Base-by-base conservation (phyloP, 2,888 invertebrate genomes). In the Caenorhabditis sulstoni region DNA sequence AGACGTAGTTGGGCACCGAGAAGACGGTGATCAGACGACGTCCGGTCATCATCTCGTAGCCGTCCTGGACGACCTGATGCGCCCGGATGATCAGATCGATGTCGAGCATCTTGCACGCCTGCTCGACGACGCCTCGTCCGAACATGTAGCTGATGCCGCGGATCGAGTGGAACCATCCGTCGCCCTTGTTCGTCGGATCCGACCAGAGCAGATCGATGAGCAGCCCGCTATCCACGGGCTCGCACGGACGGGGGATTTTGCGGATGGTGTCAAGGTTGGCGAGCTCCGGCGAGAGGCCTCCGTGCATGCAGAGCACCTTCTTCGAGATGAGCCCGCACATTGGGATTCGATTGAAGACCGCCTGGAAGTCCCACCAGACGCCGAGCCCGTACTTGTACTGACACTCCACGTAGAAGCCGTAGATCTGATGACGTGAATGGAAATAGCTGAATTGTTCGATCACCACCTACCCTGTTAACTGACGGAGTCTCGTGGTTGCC, bases 401-500 rank as follows among this genome's bases (percentile, higher is more conserved):
- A 50, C 85, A 85, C 50, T 86, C 86, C 9, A 77, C 77, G 79
- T 85, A 84, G 76, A 87, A 87, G 11, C 87, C 87, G 79, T 87
- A 87, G 58, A 85, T 29, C 29, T 29, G 29, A 29, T 5, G 29
- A 29, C 29, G 29, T 29, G 4, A 3, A 3, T 29, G n/a, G n/a
- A n/a, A n/a, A n/a, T n/a, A n/a, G n/a, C n/a, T n/a, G n/a, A n/a
- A n/a, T n/a, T n/a, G n/a, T n/a, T n/a, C n/a, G n/a, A 29, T 29
- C 29, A 29, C 29, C 29, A 29, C 29, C 3, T 29, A 29, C 86
- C 52, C 81, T 84, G 79, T 87, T 87, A 47, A 87, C 87, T 0
- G 83, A 79, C 9, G 87, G 86, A 9, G 85, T 87, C 47, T 87
- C 87, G 71, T 87, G 87, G 66, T 87, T 87, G 29, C 87, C 87